Conservation (phyloP, 2,888 invertebrate species). For the Protodeltote pygarga region DNA sequence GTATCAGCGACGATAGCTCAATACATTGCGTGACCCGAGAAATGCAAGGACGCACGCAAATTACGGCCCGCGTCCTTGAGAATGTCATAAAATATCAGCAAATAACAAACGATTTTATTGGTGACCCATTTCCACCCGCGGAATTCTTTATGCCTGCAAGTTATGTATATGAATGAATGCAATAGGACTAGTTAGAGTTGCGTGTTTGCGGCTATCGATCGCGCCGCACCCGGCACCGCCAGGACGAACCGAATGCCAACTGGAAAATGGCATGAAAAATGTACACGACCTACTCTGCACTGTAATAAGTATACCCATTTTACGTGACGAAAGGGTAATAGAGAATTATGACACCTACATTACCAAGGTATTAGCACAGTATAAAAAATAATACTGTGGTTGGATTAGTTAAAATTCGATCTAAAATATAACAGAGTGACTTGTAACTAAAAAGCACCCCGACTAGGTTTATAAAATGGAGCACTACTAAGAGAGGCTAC, state of each 20-base stretch:
- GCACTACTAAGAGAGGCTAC: too few relatives aligned
- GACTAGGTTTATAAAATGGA: too few relatives aligned
- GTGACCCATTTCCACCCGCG: conserved; percentile 55
- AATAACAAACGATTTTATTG: conserved; percentile 16
- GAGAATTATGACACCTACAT: too few relatives aligned
- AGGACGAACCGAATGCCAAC: conserved; percentile 61
- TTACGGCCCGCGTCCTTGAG: conserved; percentile 37
- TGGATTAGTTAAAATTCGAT: too few relatives aligned
- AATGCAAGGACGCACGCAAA: conserved; percentile 42
- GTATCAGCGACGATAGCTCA: too few relatives aligned
- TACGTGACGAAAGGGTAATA: not conserved
- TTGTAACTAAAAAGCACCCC: too few relatives aligned
- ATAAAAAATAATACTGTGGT: too few relatives aligned
- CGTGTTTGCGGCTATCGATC: conserved; percentile 75
- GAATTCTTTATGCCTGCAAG: conserved; percentile 30
- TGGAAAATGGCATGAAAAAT: conserved; percentile 72
- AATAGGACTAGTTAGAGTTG: conserved; percentile 53
- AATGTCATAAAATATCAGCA: conserved; percentile 28
- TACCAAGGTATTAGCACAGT: too few relatives aligned
- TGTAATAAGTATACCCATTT: conserved; percentile 20
- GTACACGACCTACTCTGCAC: conserved; percentile 51
- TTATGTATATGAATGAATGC: conserved; percentile 55
- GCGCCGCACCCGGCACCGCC: conserved; percentile 74
- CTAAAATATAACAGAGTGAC: too few relatives aligned
- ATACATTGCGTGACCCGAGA: conserved; percentile 10